A percentile compares a stretch with the other conserved stretches of the same genome.
These are phyloP conservation scores for Notarius quadriscutis DNA, from an alignment of 2,113 vertebrate genomes.

Conservation along the genomic window DNA sequence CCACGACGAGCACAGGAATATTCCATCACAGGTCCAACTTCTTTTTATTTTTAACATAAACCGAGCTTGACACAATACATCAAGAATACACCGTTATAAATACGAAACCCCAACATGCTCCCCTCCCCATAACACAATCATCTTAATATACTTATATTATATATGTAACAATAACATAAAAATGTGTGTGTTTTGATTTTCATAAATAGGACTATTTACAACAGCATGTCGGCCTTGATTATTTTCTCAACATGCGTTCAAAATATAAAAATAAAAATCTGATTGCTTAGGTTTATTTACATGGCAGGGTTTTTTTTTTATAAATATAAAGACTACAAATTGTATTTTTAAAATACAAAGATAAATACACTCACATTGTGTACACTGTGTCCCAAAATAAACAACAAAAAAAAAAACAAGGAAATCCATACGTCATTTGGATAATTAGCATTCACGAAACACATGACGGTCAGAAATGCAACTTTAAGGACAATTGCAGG, in stretches of 20 bases:
- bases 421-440: conserved; percentile 91
- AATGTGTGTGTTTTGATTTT: conserved; percentile 59
- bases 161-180: conserved; percentile 66
- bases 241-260: conserved; percentile 77
- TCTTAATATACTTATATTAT: conserved; percentile 58
- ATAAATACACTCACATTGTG: conserved; percentile 98
- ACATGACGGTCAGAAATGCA: conserved; percentile 95
- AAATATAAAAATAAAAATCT: conserved; percentile 99
- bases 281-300: conserved; percentile 84
- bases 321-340: conserved; percentile 99
- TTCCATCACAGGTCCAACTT: conserved; percentile 30
- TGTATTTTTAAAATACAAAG: conserved; percentile 99
- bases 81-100: conserved; percentile 53
- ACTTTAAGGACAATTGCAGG: conserved; percentile 83
- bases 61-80: conserved; percentile 51
- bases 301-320: conserved; percentile 72
- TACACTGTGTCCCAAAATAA: conserved; percentile 80
- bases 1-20: neutral
- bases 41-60: conserved; percentile 41
- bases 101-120: conserved; percentile 45
- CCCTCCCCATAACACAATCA: conserved; percentile 51
- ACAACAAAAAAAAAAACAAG: conserved; percentile 53
- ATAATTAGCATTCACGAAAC: conserved; percentile 99
- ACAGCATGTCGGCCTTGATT: conserved; percentile 71
- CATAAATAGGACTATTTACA: conserved; percentile 74